Base-by-base conservation (phyloP, 2,113 vertebrate genomes). In the Sterrhoptilus dennistouni region DNA sequence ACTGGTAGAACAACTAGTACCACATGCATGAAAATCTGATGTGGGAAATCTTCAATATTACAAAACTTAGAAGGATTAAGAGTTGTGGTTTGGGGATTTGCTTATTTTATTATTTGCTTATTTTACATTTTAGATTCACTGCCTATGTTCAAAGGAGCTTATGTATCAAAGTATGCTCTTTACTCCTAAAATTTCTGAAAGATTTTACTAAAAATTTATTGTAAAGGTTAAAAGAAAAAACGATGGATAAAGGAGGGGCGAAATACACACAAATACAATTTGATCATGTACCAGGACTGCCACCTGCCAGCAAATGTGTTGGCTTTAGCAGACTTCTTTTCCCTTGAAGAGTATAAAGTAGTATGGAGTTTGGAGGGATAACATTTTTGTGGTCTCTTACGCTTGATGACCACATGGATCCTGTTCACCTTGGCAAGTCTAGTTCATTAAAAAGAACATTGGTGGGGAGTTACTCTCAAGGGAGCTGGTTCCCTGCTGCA, bases 381-480 rank as follows among this genome's bases (percentile, higher is more conserved):
- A 28, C 35, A 38, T 61, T 14, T 49, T 50, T 70, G 47, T 59
- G 23, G 23, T 71, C 31, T 68, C 23, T 64, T 33, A 40, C 25
- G 44, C 19, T 28, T 53, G 31, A 42, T 63, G 82, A 64, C 44
- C 8, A 4, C 9, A 2, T 53, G 36, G 7, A 6, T 82, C 40
- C 50, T 7, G 10, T 57, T 87, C 12, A 7, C 78, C 27, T 78
- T 87, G 28, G 25, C 31, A 70, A 65, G 21, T 42, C 5, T n/a
- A 1, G 10, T 35, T 64, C 0, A 0, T 50, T 90, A 49, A 77
- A 68, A 8, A 40, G 47, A 83, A 16, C 11, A 1, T 8, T 38
- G 7, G 3, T n/a, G 61, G 13, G 47, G 24, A 52, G 12, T 52
- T 65, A 35, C 15, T 81, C 8, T 31, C 3, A 0, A 66, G 59